These are phyloP conservation scores for Garrulus glandarius DNA, from an alignment of 2,797 vertebrate species.

Conservation along the genomic window DNA sequence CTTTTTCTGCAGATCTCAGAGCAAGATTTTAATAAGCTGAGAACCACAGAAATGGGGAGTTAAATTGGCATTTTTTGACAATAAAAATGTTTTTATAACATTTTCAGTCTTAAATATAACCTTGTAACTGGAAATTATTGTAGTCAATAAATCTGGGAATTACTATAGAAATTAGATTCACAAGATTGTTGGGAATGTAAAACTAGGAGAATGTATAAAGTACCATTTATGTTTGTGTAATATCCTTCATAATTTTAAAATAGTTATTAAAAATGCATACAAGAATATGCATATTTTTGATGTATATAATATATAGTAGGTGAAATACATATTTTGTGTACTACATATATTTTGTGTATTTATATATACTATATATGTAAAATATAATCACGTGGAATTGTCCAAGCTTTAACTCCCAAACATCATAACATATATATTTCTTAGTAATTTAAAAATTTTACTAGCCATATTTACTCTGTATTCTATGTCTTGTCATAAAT, in stretches of 20 bases:
- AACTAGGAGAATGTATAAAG: neutral
- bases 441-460: neutral
- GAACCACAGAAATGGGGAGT: neutral
- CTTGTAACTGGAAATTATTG: neutral
- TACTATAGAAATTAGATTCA: neutral
- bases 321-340: neutral
- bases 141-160: neutral
- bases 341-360: neutral
- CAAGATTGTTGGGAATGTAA: neutral
- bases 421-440: neutral
- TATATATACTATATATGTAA: neutral
- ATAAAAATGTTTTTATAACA: neutral
- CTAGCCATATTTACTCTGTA: neutral
- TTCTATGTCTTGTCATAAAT: neutral
- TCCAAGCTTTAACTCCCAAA: neutral
- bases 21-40: neutral
- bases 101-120: neutral
- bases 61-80: neutral
- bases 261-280: neutral
- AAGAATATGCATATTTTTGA: neutral
- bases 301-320: neutral
- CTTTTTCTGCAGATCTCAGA: neutral
- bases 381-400: neutral
- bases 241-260: neutral
- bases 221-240: neutral